A percentile compares a stretch with the other conserved stretches of the same genome.
These are phyloP conservation scores for Oreohelix idahoensis DNA, from an alignment of 1,140 invertebrate genomes.

Conservation along the genomic window DNA sequence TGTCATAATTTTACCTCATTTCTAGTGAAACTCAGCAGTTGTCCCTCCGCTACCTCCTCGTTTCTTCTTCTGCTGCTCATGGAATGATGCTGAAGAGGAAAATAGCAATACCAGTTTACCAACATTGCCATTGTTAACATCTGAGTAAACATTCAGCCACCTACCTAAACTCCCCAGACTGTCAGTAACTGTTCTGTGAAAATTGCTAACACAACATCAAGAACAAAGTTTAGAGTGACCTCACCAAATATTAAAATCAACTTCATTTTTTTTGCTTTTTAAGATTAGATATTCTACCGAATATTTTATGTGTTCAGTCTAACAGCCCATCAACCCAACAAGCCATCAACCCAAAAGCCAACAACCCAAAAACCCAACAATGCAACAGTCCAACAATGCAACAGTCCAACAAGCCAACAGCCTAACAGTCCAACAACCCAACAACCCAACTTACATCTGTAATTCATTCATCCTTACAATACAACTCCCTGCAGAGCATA, in stretches of 20 bases:
- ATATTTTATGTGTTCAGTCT: too few species aligned
- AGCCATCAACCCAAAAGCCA: too few species aligned
- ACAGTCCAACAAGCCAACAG: too few species aligned
- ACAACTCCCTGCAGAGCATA: too few species aligned
- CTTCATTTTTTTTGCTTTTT: too few species aligned
- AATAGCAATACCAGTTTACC: background rate
- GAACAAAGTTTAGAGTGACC: background rate
- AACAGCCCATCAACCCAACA: too few species aligned
- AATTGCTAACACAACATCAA: background rate
- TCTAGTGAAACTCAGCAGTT: constrained; percentile 12
- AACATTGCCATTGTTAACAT: background rate
- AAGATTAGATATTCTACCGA: too few species aligned
- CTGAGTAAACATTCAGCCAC: background rate
- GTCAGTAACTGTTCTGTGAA: background rate
- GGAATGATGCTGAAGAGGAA: constrained; percentile 27
- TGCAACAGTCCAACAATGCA: too few species aligned
- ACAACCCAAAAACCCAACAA: too few species aligned
- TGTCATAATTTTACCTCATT: constrained; percentile 40
- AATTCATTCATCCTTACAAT: too few species aligned
- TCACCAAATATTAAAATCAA: background rate
- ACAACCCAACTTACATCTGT: too few species aligned
- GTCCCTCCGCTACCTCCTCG: constrained; percentile 3
- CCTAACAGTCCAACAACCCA: too few species aligned
- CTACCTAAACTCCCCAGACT: background rate
- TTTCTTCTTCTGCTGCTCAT: constrained; percentile 30